Evolutionary conservation across 2,888 invertebrate species (phyloP), one percentile per base, ranked within the genome.

Genomic region (Baccha elongata): DNA sequence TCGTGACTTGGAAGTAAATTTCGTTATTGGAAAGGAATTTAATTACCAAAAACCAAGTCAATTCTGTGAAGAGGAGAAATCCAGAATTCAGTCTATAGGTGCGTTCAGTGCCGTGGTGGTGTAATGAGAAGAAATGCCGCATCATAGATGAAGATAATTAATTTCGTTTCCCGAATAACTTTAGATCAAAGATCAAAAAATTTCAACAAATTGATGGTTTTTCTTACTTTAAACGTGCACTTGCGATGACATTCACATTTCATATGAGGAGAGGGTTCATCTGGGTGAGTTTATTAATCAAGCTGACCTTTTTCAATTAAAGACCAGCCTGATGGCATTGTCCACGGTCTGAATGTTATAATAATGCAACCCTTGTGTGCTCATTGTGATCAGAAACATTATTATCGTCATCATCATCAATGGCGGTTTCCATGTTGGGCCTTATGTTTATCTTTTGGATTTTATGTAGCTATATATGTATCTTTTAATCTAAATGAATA

Each of bases 231-330:
- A 35, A 35, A 48, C 48, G 48, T 35, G 21, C 29, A 44, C n/a
- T 29, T 23, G 4, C 15, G 21, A 29, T 32, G 65, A 26, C 32
- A 44, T 62, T 58, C 21, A 11, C 40, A 58, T 15, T 2, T 37
- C 4, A 21, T 8, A 11, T 26, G 15, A 7, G 1, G 35, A 69
- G 69, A 26, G 50, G 58, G 74, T 55, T 65, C 52, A 55, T 21
- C 13, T 42, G 55, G 42, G 13, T 44, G 65, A 53, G 23, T 48
- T 64, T 68, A 67, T 83, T 62, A 72, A 73, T 55, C 64, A 62
- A 26, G 11, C 29, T 83, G 83, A 83, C 76, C 83, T 76, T 68
- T 83, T 68, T 83, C 72, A 83, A 78, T 83, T 83, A 53, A 42
- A 53, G 53, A 40, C 26, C 62, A 50, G 19, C 29, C 13, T 55